Evolutionary conservation across 2,797 vertebrate species (phyloP).

Genomic region (Lagorchestes hirsutus): DNA sequence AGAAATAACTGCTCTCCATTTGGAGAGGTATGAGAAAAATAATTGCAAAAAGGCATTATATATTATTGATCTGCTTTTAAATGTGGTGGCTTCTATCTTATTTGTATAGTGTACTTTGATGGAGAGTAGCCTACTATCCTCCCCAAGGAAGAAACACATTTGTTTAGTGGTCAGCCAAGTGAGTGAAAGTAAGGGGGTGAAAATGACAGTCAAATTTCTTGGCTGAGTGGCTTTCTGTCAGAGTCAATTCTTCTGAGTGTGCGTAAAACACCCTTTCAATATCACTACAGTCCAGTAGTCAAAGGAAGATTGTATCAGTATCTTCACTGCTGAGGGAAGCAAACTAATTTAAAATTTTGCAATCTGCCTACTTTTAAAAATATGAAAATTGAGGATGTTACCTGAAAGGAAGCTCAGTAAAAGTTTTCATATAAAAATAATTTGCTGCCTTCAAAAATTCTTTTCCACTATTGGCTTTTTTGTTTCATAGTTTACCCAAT

Average conservation of each 20-base stretch:
- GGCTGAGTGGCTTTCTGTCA: conserved; percentile 82
- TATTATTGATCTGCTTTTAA: conserved; percentile 70
- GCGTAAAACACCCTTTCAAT: conserved; percentile 77
- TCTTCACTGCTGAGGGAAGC: background rate
- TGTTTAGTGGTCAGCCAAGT: conserved; percentile 83
- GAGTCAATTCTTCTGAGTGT: conserved; percentile 78
- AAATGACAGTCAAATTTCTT: conserved; percentile 85
- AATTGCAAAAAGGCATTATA: conserved; percentile 71
- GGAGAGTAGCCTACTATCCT: conserved; percentile 71
- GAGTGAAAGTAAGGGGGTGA: conserved; percentile 77
- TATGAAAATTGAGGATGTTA: conserved; percentile 42
- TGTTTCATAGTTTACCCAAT: background rate
- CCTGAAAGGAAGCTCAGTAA: conserved; percentile 34
- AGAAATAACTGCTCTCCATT: conserved; percentile 24
- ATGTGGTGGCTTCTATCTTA: conserved; percentile 39
- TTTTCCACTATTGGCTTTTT: background rate
- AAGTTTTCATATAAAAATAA: conserved; percentile 62
- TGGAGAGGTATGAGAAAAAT: conserved; percentile 25
- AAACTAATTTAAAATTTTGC: conserved; percentile 27
- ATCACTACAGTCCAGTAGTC: conserved; percentile 69
- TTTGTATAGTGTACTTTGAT: conserved; percentile 75
- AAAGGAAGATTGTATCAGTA: conserved; percentile 73
- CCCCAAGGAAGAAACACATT: conserved; percentile 83
- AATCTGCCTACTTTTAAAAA: conserved; percentile 60
- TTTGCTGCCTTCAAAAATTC: conserved; percentile 10